Conservation (phyloP, 2,113 vertebrate genomes). For the Uria lomvia region DNA sequence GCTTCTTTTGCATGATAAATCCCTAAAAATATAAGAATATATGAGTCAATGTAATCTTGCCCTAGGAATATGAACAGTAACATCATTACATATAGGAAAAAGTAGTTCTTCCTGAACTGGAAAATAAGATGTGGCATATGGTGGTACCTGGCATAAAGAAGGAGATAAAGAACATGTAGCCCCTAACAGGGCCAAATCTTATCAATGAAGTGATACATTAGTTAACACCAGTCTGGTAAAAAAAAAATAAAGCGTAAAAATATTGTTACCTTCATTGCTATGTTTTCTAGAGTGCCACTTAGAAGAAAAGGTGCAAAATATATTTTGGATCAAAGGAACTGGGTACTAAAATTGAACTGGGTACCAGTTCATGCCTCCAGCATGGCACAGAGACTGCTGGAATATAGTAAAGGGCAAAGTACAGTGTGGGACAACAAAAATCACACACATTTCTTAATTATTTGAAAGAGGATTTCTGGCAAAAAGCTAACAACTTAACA, state of each 20-base stretch:
- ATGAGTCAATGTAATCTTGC: background rate
- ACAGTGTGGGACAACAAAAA: background rate
- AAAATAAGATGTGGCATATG: background rate
- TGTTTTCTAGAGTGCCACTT: background rate
- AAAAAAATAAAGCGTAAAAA: background rate
- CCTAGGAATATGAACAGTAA: background rate
- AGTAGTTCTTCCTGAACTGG: background rate
- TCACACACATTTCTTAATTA: constrained; percentile 1
- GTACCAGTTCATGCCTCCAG: background rate
- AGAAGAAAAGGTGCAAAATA: background rate
- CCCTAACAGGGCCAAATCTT: background rate
- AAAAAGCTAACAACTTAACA: constrained; percentile 39
- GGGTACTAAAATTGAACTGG: background rate
- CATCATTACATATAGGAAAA: background rate
- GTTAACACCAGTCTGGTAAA: background rate
- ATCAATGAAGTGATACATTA: background rate
- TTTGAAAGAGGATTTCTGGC: constrained; percentile 45
- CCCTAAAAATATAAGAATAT: background rate
- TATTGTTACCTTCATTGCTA: background rate
- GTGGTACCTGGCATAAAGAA: background rate
- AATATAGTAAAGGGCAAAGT: background rate
- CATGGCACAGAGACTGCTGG: background rate
- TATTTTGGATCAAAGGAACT: background rate
- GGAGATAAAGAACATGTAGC: background rate
- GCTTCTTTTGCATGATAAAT: constrained; percentile 21